Percentiles rank a stretch among this genome's conserved stretches.
phyloP scores from a whole-genome alignment of 2,797 vertebrate species.

The Tadarida brasiliensis region DNA sequence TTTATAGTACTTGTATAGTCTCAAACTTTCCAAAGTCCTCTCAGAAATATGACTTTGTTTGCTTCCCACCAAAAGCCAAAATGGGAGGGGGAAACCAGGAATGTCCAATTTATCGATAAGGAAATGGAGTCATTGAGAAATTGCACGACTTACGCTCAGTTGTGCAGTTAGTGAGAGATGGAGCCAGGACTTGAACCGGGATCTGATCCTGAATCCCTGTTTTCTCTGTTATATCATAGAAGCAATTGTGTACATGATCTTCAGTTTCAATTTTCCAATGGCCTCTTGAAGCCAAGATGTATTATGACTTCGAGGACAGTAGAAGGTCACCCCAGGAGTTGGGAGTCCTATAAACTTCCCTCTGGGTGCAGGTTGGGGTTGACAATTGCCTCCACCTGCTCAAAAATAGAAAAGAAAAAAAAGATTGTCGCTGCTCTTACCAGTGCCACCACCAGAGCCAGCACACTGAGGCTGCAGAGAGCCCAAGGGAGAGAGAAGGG shows the following conservation, averaged over 20 bases:
- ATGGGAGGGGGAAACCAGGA: neutral
- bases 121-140: neutral
- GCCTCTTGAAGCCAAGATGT: neutral
- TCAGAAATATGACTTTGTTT: neutral
- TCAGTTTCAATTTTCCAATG: neutral
- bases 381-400: neutral
- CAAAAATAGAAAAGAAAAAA: neutral
- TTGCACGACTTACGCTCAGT: neutral
- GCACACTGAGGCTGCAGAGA: neutral
- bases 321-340: neutral
- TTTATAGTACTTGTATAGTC: neutral
- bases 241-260: neutral
- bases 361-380: neutral
- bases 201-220: neutral
- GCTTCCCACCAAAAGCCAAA: constrained; percentile 4
- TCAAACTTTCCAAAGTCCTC: neutral
- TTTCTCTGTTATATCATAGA: neutral
- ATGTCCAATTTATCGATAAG: neutral
- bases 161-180: neutral
- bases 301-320: neutral
- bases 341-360: neutral
- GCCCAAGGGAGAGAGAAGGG: neutral
- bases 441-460: neutral
- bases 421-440: neutral
- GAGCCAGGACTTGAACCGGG: neutral